These are phyloP conservation scores for Idaea straminata DNA, from an alignment of 2,888 invertebrate genomes.

Conservation along the genomic window DNA sequence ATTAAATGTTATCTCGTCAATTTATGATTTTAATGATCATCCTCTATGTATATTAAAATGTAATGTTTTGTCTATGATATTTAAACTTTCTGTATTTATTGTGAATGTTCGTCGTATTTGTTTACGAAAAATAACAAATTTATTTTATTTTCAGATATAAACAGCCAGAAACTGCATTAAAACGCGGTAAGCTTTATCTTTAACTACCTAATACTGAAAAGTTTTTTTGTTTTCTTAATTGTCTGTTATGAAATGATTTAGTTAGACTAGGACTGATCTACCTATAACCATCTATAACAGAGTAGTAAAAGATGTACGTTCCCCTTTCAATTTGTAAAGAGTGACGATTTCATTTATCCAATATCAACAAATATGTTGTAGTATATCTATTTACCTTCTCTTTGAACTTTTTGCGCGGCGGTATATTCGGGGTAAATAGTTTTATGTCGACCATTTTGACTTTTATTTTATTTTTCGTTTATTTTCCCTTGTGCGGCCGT, in stretches of 20 bases:
- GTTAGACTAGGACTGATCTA: background rate
- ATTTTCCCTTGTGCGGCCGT: constrained; percentile 78
- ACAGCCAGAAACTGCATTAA: constrained; percentile 12
- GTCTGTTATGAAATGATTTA: background rate
- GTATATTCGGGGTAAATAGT: constrained; percentile 71
- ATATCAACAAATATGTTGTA: constrained; percentile 34
- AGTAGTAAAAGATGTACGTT: constrained; percentile 6
- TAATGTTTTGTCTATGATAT: background rate
- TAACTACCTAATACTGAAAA: background rate
- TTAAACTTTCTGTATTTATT: background rate
- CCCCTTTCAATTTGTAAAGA: constrained; percentile 4
- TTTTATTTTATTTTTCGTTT: constrained; percentile 81
- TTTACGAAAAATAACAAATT: background rate
- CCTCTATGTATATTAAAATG: background rate
- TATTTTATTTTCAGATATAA: background rate
- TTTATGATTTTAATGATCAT: too few relatives aligned
- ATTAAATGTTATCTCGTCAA: background rate
- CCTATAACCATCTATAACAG: background rate
- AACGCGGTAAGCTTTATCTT: constrained; percentile 15
- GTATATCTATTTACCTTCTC: constrained; percentile 48
- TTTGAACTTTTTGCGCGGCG: constrained; percentile 56
- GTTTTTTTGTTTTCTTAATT: background rate
- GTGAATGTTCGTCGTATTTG: background rate
- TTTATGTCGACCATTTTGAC: constrained; percentile 78
- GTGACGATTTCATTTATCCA: constrained; percentile 34